Conservation (phyloP, 2,797 vertebrate genomes). For the Notoglanidium macrostoma region DNA sequence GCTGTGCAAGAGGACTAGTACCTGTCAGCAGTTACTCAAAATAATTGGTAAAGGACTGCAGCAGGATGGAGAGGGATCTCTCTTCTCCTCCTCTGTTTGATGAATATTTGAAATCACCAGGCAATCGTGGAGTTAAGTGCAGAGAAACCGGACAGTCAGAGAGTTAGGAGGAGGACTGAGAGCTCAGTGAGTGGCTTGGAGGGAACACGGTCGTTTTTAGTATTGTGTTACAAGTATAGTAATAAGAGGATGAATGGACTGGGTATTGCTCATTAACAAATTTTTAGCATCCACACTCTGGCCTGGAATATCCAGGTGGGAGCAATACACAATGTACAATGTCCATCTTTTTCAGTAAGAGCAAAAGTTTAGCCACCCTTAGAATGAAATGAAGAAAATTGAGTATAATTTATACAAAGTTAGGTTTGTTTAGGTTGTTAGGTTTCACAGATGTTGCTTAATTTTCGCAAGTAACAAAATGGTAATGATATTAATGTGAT, state of each 20-base stretch:
- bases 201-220: neutral
- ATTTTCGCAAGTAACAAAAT: neutral
- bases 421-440: too few relatives aligned
- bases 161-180: constrained; percentile 7
- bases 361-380: neutral
- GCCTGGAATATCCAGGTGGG: neutral
- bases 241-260: neutral
- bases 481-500: too few relatives aligned
- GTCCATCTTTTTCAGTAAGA: neutral
- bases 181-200: constrained; percentile 12
- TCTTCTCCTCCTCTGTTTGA: constrained; percentile 67
- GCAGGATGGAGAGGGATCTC: constrained; percentile 69
- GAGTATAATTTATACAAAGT: neutral
- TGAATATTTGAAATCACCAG: constrained; percentile 76
- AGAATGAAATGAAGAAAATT: neutral
- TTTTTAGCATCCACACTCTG: neutral
- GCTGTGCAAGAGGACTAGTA: constrained; percentile 62
- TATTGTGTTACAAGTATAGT: neutral
- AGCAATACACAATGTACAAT: neutral
- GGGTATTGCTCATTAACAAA: constrained; percentile 9
- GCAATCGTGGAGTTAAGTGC: constrained; percentile 61
- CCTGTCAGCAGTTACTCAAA: constrained; percentile 84
- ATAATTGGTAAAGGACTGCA: constrained; percentile 83
- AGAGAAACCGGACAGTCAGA: constrained; percentile 54
- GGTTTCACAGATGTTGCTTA: neutral